Percentiles rank a stretch among this genome's conserved stretches.
phyloP scores from a whole-genome alignment of 2,888 invertebrate species.

The Cataglyphis cursor region DNA sequence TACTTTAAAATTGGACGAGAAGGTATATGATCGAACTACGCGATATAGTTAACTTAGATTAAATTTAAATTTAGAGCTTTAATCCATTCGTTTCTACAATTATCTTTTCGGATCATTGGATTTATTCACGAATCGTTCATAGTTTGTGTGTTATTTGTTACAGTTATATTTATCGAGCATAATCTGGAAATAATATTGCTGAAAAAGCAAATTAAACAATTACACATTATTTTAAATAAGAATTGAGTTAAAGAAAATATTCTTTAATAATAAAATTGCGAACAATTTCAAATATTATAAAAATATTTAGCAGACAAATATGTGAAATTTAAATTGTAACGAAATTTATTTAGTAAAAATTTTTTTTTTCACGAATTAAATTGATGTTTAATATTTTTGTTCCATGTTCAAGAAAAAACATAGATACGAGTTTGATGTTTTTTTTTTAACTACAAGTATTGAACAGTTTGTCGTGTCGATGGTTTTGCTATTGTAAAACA shows the following conservation, averaged over 20 bases:
- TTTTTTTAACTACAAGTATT: background rate
- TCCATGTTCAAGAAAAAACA: background rate
- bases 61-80: slow-evolving; percentile 9
- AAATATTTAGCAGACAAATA: background rate
- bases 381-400: background rate
- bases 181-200: background rate
- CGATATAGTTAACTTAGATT: background rate
- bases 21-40: background rate
- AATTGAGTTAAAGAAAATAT: background rate
- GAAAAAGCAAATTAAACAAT: background rate
- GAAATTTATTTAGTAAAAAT: background rate
- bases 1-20: slow-evolving; percentile 16
- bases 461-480: background rate
- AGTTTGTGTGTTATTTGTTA: background rate
- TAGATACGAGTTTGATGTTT: background rate
- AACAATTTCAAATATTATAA: background rate
- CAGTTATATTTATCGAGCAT: background rate
- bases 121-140: slow-evolving; percentile 9
- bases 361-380: background rate
- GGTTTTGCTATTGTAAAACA: background rate
- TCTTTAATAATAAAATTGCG: background rate
- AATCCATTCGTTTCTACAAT: background rate
- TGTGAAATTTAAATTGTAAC: background rate
- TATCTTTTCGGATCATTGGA: background rate
- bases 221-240: background rate